Evolutionary conservation across 2,888 invertebrate genomes (phyloP), one percentile per base, ranked within the genome.

Genomic region (Siphonodentalium dalli): DNA sequence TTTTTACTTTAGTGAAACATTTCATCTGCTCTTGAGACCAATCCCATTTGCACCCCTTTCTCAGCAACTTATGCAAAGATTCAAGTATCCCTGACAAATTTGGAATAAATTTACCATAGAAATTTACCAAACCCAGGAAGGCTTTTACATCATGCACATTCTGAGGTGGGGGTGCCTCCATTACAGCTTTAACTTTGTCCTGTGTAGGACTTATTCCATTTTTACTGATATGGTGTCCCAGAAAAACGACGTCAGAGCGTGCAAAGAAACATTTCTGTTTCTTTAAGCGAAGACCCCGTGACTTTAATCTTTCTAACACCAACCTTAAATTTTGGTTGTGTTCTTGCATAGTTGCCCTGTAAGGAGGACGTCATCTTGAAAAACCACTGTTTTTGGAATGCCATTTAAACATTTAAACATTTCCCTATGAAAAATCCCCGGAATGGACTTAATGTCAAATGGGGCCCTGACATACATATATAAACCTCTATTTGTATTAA

Each of bases 91-190:
- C 58, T 7, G 66, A 49, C 34, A 73, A 40, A 23, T 27, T n/a
- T n/a, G 63, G 66, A n/a, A 73, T 43, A 41, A 75, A 75, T 18
- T 61, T 56, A 0, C 43, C 61, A 46, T 75, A 74, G 44, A 71
- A 69, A 26, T 69, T 69, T 0, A 77, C 39, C 44, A 72, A 44
- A 5, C 76, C 72, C 2, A 74, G 24, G 45, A 66, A 71, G 2
- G 69, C 61, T 20, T 62, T 54, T 7, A 75, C 48, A 34, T 76
- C 61, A 15, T 56, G 52, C 6, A 70, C 48, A 35, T 69, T 68
- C 18, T 49, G 61, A 1, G 72, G 73, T 7, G 39, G 40, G 28
- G 71, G 69, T 43, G 67, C 63, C 15, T 70, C 48, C 13, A 48
- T 41, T 13, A 77, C 65, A 0, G 69, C 72, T 31, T 63, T 44